Conservation (phyloP, 2,888 invertebrate species). For the Ormyrus rosae region DNA sequence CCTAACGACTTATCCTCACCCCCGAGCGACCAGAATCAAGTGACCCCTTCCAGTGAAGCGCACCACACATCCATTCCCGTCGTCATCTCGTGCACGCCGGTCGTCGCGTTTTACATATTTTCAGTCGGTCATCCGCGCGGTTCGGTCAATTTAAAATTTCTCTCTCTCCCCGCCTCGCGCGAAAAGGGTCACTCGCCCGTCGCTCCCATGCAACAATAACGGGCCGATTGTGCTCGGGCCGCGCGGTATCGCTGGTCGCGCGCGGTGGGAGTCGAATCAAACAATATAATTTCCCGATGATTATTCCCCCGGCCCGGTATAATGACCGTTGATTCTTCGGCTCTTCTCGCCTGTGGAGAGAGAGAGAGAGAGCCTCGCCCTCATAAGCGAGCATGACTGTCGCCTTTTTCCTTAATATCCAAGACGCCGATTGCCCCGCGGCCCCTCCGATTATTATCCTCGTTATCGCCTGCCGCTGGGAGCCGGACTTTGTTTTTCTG, state of each 20-base stretch:
- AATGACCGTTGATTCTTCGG: slow-evolving; percentile 63
- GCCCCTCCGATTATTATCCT: slow-evolving; percentile 35
- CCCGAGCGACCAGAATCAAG: neutral
- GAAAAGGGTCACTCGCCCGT: too few species aligned
- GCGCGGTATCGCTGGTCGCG: neutral
- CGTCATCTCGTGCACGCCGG: too few species aligned
- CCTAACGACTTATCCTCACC: too few species aligned
- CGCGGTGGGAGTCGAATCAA: slow-evolving; percentile 49
- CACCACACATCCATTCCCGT: neutral
- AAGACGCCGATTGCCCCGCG: slow-evolving; percentile 32
- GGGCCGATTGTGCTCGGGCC: neutral
- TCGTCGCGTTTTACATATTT: too few species aligned
- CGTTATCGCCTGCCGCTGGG: slow-evolving; percentile 29
- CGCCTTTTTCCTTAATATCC: slow-evolving; percentile 58
- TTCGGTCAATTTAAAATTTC: slow-evolving; percentile 4
- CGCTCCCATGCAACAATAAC: too few species aligned
- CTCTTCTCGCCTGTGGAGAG: slow-evolving; percentile 53
- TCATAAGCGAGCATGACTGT: slow-evolving; percentile 67
- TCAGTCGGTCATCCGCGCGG: too few species aligned
- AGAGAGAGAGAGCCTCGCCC: slow-evolving; percentile 65
- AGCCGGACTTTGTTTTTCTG: slow-evolving; percentile 38
- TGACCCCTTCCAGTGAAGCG: slow-evolving; percentile 38
- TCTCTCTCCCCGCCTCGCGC: neutral
- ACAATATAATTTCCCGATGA: slow-evolving; percentile 69
- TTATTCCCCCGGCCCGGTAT: slow-evolving; percentile 63